Evolutionary conservation across 2,113 vertebrate genomes (phyloP).

Genomic region (Lichenostomus cassidix): DNA sequence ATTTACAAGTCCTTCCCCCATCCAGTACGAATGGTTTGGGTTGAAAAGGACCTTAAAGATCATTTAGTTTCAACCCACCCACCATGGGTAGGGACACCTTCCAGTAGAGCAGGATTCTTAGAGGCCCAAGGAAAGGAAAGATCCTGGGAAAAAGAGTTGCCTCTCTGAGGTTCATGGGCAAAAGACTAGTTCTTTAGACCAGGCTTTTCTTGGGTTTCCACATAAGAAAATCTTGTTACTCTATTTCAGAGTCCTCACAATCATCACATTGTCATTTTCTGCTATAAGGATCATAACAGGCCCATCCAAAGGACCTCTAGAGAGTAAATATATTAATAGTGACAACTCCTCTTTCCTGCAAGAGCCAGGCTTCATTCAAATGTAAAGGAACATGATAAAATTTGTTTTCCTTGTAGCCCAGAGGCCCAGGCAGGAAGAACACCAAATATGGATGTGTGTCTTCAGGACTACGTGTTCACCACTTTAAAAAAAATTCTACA

Average conservation of each 20-base stretch:
- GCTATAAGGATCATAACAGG: background rate
- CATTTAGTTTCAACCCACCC: background rate
- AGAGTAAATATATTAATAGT: background rate
- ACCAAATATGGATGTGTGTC: background rate
- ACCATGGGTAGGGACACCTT: background rate
- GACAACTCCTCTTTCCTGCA: background rate
- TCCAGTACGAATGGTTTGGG: fast-evolving
- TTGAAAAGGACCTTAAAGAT: background rate
- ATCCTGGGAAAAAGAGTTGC: background rate
- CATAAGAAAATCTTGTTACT: background rate
- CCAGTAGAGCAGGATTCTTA: background rate
- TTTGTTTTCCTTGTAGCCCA: background rate
- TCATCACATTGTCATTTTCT: background rate
- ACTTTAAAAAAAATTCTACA: background rate
- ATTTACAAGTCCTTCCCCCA: background rate
- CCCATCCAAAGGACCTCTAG: background rate
- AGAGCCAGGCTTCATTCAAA: background rate
- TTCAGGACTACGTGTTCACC: background rate
- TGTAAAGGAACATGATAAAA: background rate
- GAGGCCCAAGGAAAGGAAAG: background rate
- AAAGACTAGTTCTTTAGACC: background rate
- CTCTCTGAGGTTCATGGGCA: background rate
- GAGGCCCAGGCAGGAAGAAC: background rate
- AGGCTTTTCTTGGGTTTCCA: background rate
- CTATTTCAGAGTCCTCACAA: background rate